Base-by-base conservation (phyloP, 2,113 vertebrate genomes). In the Pipra filicauda region DNA sequence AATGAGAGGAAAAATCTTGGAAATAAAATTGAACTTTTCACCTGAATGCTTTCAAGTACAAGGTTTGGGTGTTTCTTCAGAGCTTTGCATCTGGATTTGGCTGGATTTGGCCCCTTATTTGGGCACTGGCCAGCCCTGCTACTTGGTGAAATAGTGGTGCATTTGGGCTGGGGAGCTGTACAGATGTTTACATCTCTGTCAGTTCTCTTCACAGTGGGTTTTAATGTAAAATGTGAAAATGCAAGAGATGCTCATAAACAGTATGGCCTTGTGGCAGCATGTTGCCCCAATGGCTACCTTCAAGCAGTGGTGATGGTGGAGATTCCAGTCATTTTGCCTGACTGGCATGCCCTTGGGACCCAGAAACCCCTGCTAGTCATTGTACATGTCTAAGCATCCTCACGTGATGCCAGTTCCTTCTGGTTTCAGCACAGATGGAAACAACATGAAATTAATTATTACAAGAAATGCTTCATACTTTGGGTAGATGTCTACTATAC, bases 311-410 rank as follows among this genome's bases (percentile, higher is more conserved):
- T 48, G 26, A 59, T 24, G 23, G 59, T 19, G 18, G 43, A 85
- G 1, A 19, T 31, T 67, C 26, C 37, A 54, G 22, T 6, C 16
- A 20, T 73, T 91, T 79, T 85, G 27, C 39, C 39, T 76, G 54
- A 13, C 35, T 75, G 27, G 30, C 3, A 0, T 35, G 22, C 14
- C 28, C 22, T 46, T n/a, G 30, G 46, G n/a, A n/a, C 48, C 27
- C 52, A 71, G 51, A 66, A 89, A 75, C 18, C 27, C 49, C 35
- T 91, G 16, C 48, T 81, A 35, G 9, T 8, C 15, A 49, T 15
- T 0, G 0, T 43, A 31, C 5, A 1, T 43, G 26, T 64, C 55
- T 64, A 69, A 77, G 26, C 58, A 74, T 5, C 27, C 6, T 70
- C 23, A 58, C 15, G 21, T 20, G 7, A 35, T 85, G 70, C 22